phyloP scores from a whole-genome alignment of 92 coral and sea anemone species.

The Umimayanthus kanabou region DNA sequence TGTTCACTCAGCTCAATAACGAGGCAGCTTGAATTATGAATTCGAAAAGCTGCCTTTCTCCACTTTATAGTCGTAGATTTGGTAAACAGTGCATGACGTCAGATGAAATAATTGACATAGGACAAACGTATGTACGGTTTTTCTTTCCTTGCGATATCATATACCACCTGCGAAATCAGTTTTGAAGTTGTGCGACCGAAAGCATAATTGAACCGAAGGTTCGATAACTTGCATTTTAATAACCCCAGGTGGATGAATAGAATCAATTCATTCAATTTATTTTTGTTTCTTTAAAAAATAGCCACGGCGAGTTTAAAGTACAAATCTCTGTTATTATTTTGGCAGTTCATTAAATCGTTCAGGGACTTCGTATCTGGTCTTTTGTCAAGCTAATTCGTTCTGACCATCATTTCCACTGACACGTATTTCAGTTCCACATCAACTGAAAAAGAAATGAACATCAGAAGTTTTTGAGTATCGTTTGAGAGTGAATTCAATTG shows the following conservation, averaged over 20 bases:
- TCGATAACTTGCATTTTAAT: neutral
- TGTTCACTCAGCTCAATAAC: neutral
- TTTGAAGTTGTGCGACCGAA: neutral
- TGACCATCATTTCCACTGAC: neutral
- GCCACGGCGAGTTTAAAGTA: neutral
- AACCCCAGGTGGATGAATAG: neutral
- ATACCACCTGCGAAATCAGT: neutral
- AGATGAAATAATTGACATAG: neutral
- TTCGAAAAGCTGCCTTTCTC: conserved; percentile 1
- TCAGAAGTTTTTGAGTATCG: neutral
- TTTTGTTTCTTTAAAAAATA: neutral
- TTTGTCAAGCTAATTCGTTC: neutral
- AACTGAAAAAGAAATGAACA: neutral
- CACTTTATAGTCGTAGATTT: neutral
- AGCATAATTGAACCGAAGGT: neutral
- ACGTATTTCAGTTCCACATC: neutral
- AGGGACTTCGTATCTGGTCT: neutral
- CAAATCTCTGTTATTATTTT: neutral
- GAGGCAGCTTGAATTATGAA: neutral
- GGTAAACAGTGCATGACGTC: conserved; percentile 19
- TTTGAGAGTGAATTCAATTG: neutral
- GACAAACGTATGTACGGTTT: neutral
- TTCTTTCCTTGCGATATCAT: neutral
- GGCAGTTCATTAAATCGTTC: neutral
- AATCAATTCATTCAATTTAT: neutral